Evolutionary conservation across 2,888 invertebrate genomes (phyloP), one percentile per base, ranked within the genome.

Genomic region (Nomada ferruginata): DNA sequence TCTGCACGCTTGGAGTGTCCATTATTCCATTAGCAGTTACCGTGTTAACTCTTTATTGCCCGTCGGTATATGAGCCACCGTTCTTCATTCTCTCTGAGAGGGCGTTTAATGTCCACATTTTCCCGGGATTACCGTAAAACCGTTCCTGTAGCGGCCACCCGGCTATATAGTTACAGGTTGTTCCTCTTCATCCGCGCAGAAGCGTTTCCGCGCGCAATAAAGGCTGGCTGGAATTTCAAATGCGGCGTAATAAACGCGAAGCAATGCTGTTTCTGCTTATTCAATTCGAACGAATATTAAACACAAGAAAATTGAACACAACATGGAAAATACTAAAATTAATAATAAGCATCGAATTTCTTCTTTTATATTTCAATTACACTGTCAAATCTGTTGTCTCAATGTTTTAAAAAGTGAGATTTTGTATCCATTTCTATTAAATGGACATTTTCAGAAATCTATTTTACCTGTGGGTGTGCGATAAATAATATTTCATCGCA

Each of bases 1-100:
- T 85, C 84, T 82, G 82, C 82, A 80, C 74, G 86, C 84, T 80
- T 77, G 82, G 88, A 89, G 91, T 90, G 91, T 91, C 91, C 91
- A 91, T 93, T 92, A 91, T 91, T 91, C 91, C 91, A 93, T 93
- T 93, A 93, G 91, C 85, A 89, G 91, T 91, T 89, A 88, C 89
- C 86, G 89, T 91, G 91, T 92, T 91, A 92, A 92, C 89, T 91
- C 92, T 92, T 90, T 90, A 93, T 91, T 90, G 90, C 89, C 88
- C 79, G 76, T 85, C 85, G 84, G 86, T 89, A 81, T 84, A 87
- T 85, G 88, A 89, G 89, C 85, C 88, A 80, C 82, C 87, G 87
- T 89, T 89, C 88, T 89, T 90, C 88, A 91, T 91, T 88, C 90
- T 88, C 86, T 68, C 20, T n/a, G 60, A 68, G 77, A 53, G 71